Evolutionary conservation across 2,888 invertebrate species (phyloP), one percentile per base, ranked within the genome.

Genomic region (Tenthredo amoena): DNA sequence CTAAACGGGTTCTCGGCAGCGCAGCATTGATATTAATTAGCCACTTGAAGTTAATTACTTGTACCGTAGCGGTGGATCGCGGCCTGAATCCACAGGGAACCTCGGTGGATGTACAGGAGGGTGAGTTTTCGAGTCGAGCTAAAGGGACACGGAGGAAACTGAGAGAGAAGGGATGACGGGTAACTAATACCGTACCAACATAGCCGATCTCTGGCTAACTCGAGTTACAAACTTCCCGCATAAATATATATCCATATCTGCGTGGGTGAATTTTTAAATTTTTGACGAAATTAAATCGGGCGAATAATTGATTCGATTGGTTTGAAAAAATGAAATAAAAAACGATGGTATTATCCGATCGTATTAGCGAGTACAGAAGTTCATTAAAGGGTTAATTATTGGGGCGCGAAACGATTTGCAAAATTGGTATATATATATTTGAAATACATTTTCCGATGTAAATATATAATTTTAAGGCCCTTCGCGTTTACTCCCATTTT

Each of bases 21-120:
- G 83, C 84, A 84, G 87, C 86, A 87, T 87, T 87, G 88, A 88
- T 88, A 88, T 88, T 88, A 88, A 88, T 88, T 88, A 88, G 87
- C 87, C 88, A 88, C 88, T 88, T 88, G 87, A 86, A 88, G 88
- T 88, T 88, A 88, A 88, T 88, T 88, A 88, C 87, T 86, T 87
- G 87, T 88, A 81, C 81, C 81, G 62, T 81, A 81, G 81, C 81
- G 58, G 62, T 81, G 62, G 81, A 26, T 62, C 81, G 58, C 81
- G n/a, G 62, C 40, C 81, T 81, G 81, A 81, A 81, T 81, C 81
- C 81, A 81, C 81, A 81, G 81, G 81, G 81, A 81, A 62, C 81
- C 81, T 62, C 37, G 58, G 58, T 9, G 31, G 31, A 74, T 26
- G 21, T 26, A 21, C 26, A 47, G 71, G 21, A 26, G 62, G 81